These are phyloP conservation scores for Eudasyphora cyanicolor DNA, from an alignment of 2,888 invertebrate genomes.

Conservation along the genomic window DNA sequence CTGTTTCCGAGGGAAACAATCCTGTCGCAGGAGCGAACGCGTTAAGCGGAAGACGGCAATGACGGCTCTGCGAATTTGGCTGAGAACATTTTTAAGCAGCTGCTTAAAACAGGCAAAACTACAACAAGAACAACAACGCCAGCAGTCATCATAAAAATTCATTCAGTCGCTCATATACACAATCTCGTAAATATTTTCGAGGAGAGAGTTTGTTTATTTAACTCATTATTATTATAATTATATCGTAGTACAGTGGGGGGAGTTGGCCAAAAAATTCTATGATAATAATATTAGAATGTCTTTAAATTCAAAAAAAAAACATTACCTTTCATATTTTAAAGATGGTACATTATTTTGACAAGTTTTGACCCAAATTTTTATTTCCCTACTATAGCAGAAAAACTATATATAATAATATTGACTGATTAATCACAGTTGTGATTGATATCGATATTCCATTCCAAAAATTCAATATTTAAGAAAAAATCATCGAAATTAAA, in stretches of 20 bases:
- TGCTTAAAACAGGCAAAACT: conserved; percentile 42
- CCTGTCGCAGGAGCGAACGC: conserved; percentile 11
- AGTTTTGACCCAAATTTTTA: too few relatives aligned
- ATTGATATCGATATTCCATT: too few relatives aligned
- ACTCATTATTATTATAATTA: conserved; percentile 42
- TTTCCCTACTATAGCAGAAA: too few relatives aligned
- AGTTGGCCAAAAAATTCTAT: conserved; percentile 16
- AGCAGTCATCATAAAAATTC: conserved; percentile 8
- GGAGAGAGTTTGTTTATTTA: conserved; percentile 18
- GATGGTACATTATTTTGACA: too few relatives aligned
- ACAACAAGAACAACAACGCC: conserved; percentile 8
- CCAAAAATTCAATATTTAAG: too few relatives aligned
- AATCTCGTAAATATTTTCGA: too few relatives aligned
- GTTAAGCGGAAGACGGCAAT: conserved; percentile 54
- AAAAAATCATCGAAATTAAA: too few relatives aligned
- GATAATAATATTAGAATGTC: too few relatives aligned
- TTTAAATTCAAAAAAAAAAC: too few relatives aligned
- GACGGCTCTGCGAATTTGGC: conserved; percentile 44
- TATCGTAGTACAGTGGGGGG: conserved; percentile 43
- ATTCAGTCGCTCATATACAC: background rate
- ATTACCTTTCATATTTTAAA: too few relatives aligned
- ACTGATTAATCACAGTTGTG: too few relatives aligned
- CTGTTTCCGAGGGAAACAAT: conserved; percentile 1
- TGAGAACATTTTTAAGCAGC: conserved; percentile 50
- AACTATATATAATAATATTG: too few relatives aligned